Evolutionary conservation across 2,797 vertebrate species (phyloP), one percentile per base, ranked within the genome.

Genomic region (Phyllotis vaccarum): DNA sequence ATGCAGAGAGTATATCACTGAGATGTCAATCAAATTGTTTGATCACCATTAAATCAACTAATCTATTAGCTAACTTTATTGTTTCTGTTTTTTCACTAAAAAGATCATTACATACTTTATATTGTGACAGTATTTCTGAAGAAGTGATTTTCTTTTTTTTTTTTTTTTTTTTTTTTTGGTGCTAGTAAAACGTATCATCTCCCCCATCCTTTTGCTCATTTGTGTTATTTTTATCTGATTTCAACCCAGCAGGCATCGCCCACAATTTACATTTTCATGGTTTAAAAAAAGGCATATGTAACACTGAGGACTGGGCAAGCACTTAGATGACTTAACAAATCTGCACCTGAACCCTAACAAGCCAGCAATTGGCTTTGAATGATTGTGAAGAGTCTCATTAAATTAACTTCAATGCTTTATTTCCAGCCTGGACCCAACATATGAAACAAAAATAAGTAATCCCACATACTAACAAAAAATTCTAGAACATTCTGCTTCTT

Each of bases 301-400:
- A 93, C 54, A 95, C 58, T 94, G 22, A n/a, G 88, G 52, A 87
- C 22, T 86, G 89, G 83, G 37, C 91, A 76, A 96, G 43, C 68
- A 79, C 90, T 93, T 88, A 83, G 72, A 95, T 95, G 94, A 96
- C 79, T 49, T 62, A 58, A 96, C 94, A 86, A 70, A 96, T 79
- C 75, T 97, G 95, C 66, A 93, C 85, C 96, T 95, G 68, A 94
- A 68, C 80, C 64, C 93, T 81, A 94, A 85, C 96, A 97, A 95
- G 81, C 68, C 75, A 95, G 89, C 68, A 95, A 97, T 90, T 54
- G 58, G 90, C 93, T 90, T 91, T 93, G 56, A 54, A 16, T 90
- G 64, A 93, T 97, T 91, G 96, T 68, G 79, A 90, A 93, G 46
- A n/a, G 40, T 60, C 89, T 76, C 49, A 6, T 95, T 93, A 95